Conservation (phyloP, 2,888 invertebrate genomes). For the Atrina japonica region DNA sequence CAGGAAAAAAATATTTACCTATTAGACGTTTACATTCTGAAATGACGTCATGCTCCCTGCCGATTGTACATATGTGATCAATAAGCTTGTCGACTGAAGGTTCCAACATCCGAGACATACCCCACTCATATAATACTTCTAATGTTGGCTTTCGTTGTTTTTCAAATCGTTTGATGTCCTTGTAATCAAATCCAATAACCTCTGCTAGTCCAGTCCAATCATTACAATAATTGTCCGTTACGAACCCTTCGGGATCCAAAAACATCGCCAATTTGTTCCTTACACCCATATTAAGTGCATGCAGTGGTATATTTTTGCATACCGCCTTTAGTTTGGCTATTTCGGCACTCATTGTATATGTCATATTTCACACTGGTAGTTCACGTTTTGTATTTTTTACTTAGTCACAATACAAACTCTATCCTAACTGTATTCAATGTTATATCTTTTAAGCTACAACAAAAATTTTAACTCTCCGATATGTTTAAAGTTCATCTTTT, state of each 20-base stretch:
- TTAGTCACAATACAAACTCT: no score
- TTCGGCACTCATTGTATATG: no score
- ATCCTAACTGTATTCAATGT: no score
- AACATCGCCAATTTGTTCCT: constrained; percentile 17
- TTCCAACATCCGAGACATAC: not conserved
- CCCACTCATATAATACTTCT: constrained; percentile 36
- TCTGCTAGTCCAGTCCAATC: constrained; percentile 39
- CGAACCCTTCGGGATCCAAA: constrained; percentile 34
- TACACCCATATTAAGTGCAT: constrained; percentile 18
- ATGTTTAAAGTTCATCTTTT: no score
- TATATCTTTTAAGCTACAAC: no score
- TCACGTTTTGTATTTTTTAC: no score
- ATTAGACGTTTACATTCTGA: constrained; percentile 21
- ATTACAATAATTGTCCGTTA: constrained; percentile 24
- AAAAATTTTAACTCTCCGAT: no score
- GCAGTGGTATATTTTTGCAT: constrained; percentile 23
- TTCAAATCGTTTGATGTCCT: constrained; percentile 33
- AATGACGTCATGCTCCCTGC: constrained; percentile 32
- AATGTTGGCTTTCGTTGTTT: constrained; percentile 21
- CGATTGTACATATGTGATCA: constrained; percentile 23
- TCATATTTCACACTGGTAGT: no score
- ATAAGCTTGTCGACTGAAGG: constrained; percentile 34
- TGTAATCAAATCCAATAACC: constrained; percentile 14
- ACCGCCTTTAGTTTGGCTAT: no score
- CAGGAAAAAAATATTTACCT: constrained; percentile 21